Base-by-base conservation (phyloP, 2,113 vertebrate species). In the Bostrychus sinensis region DNA sequence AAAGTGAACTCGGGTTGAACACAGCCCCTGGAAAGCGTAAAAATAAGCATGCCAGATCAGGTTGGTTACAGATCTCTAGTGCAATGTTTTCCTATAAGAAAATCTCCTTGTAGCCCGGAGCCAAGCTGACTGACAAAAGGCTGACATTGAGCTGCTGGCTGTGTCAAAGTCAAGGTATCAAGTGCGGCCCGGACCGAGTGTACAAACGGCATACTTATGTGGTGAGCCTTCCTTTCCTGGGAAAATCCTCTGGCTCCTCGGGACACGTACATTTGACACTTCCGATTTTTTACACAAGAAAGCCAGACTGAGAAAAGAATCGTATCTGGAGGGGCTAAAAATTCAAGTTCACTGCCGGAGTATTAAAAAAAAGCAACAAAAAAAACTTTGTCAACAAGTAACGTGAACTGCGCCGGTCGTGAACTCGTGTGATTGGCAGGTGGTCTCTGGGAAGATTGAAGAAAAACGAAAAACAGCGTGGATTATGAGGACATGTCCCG, bases 121-220 rank as follows among this genome's bases (percentile, higher is more conserved):
- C 69, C 65, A 30, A 56, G 56, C 74, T 53, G 48, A 38, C 58
- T 81, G 66, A 84, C 73, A 67, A 74, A 78, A 79, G 72, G 64
- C 56, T 76, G 77, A 84, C 85, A 84, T 66, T 34, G 68, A 80
- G 81, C 68, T 68, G 62, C 78, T 55, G 62, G 55, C 43, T 51
- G 66, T 74, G 78, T 83, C 68, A 78, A 65, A 79, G 66, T 13
- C 11, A 58, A 74, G 56, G 70, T 71, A 77, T 79, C 70, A 45
- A 69, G 65, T 56, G 55, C 41, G 56, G 20, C 53, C 43, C 72
- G 66, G 70, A 69, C 56, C 3, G 12, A 66, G 66, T 34, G 34
- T 38, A 70, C 75, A 68, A 70, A 62, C 76, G 25, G 66, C 74
- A 68, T 62, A 59, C 62, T 56, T 39, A 66, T 54, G 28, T n/a